phyloP scores from a whole-genome alignment of 1,140 invertebrate genomes.

The Theocolax elegans region DNA sequence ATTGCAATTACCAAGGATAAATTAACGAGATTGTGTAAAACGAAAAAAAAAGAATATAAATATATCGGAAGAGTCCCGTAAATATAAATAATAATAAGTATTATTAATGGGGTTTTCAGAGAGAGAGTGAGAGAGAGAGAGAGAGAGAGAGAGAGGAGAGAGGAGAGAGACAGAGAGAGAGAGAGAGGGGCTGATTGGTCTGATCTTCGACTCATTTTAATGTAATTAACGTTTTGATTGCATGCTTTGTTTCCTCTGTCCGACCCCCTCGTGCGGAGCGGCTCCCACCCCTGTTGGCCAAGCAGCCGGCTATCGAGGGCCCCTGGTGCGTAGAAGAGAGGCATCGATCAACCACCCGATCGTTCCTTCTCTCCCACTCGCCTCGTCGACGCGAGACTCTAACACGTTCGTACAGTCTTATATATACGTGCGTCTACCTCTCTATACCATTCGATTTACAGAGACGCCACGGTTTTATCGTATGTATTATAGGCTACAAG shows the following conservation, averaged over 20 bases:
- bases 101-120: no score
- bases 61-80: no score
- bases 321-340: constrained; percentile 43
- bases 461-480: no score
- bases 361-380: neutral
- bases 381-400: no score
- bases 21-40: no score
- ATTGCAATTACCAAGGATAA: no score
- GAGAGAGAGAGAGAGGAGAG: neutral
- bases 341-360: constrained; percentile 33
- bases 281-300: constrained; percentile 22
- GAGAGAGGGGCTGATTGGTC: constrained; percentile 53
- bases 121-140: neutral
- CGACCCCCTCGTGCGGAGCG: constrained; percentile 42
- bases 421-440: no score
- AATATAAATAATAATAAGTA: no score
- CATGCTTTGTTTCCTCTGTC: constrained; percentile 66
- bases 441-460: no score
- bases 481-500: no score
- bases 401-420: no score
- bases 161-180: neutral
- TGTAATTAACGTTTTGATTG: constrained; percentile 69
- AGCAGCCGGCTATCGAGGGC: constrained; percentile 59
- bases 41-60: no score
- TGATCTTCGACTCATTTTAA: constrained; percentile 67